Evolutionary conservation across 2,888 invertebrate genomes (phyloP).

Genomic region (Carabus problematicus): DNA sequence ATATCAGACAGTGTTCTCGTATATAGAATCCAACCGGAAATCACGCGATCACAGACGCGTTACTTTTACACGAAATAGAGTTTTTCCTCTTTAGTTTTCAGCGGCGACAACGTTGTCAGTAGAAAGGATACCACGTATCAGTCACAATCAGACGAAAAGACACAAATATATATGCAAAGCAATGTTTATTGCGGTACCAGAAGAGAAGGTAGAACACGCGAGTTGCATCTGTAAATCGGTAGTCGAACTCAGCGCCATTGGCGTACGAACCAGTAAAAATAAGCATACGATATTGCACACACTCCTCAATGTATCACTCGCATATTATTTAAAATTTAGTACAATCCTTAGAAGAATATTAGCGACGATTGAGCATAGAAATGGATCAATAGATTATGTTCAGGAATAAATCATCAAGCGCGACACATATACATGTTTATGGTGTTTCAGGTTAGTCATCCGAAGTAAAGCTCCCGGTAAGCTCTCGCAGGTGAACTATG

Average conservation of each 20-base stretch:
- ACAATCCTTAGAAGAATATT: not conserved
- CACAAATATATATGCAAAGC: slow-evolving; percentile 48
- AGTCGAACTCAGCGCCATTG: not conserved
- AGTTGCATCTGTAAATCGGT: slow-evolving; percentile 19
- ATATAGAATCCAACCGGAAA: slow-evolving; percentile 2
- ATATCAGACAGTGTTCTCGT: not conserved
- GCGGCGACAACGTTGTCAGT: slow-evolving; percentile 11
- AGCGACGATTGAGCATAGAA: too few species aligned
- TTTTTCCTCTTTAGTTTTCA: slow-evolving; percentile 16
- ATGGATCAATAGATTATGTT: too few species aligned
- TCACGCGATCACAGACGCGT: slow-evolving; percentile 18
- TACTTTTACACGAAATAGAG: slow-evolving; percentile 12
- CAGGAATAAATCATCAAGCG: too few species aligned
- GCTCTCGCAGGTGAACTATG: not conserved
- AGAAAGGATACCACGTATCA: slow-evolving; percentile 29
- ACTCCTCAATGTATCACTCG: not conserved
- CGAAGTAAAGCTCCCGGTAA: slow-evolving; percentile 13
- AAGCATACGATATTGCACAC: not conserved
- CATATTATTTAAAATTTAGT: slow-evolving; percentile 1
- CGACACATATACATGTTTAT: not conserved
- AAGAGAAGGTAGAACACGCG: slow-evolving; percentile 3
- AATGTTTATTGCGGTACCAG: slow-evolving; percentile 48
- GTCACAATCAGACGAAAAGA: slow-evolving; percentile 33
- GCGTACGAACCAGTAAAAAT: not conserved
- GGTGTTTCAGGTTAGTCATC: slow-evolving; percentile 12